phyloP scores from a whole-genome alignment of 2,888 invertebrate genomes.

The Drosophila emarginata region DNA sequence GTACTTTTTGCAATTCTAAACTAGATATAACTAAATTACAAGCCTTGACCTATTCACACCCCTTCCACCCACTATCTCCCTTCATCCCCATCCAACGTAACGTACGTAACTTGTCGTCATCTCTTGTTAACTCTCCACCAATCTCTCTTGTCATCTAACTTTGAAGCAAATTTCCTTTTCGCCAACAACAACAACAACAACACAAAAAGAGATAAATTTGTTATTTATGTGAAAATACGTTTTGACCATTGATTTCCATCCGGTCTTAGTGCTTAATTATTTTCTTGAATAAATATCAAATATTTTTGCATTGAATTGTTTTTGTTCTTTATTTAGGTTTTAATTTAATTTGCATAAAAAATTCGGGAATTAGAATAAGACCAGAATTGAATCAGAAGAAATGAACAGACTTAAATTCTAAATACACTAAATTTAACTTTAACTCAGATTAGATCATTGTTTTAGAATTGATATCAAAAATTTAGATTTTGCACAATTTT shows the following conservation, averaged over 20 bases:
- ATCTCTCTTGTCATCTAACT: not conserved
- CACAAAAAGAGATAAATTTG: conserved; percentile 41
- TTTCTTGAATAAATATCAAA: conserved; percentile 36
- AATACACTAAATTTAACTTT: not conserved
- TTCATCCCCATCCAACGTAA: too few species aligned
- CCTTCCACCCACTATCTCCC: not conserved
- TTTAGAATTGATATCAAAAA: too few species aligned
- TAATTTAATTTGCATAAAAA: conserved; percentile 31
- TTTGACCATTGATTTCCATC: conserved; percentile 24
- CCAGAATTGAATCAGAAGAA: not conserved
- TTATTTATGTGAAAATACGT: conserved; percentile 51
- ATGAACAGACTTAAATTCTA: too few species aligned
- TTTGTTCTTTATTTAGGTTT: conserved; percentile 19
- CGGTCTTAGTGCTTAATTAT: conserved; percentile 31
- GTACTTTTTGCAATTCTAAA: conserved; percentile 27
- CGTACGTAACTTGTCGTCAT: too few species aligned
- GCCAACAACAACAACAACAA: too few species aligned
- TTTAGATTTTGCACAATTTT: too few species aligned
- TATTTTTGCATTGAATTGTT: conserved; percentile 15
- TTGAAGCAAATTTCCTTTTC: not conserved
- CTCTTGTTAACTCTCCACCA: too few species aligned
- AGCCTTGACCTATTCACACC: conserved; percentile 34
- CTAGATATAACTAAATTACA: conserved; percentile 44
- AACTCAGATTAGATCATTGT: too few species aligned
- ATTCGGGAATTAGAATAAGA: conserved; percentile 21